Evolutionary conservation across 2,113 vertebrate genomes (phyloP).

Genomic region (Rhadina sibilatrix): DNA sequence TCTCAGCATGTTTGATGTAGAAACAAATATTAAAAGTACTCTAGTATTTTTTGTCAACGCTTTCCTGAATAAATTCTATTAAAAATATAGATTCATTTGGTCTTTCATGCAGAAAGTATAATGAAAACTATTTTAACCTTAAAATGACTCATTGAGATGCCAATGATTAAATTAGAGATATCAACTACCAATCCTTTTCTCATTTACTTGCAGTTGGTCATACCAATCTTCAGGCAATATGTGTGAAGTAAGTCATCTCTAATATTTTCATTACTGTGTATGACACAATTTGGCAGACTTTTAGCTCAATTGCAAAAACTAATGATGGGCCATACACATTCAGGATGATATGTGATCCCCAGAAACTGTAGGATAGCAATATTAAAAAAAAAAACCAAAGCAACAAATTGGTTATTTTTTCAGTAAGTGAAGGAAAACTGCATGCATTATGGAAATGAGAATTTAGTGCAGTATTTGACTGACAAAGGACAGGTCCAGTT

Average conservation of each 20-base stretch:
- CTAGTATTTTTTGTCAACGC: not conserved
- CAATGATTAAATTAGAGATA: slow-evolving; percentile 17
- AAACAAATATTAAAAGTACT: slow-evolving; percentile 4
- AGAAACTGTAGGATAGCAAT: not conserved
- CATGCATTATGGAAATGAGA: not conserved
- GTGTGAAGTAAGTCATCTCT: not conserved
- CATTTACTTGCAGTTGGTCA: not conserved
- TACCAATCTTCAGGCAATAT: not conserved
- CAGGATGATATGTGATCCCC: not conserved
- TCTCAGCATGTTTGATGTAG: not conserved
- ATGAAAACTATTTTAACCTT: not conserved
- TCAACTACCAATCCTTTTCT: not conserved
- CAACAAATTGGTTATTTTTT: not conserved
- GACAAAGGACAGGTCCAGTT: not conserved
- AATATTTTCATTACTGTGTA: not conserved
- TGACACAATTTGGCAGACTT: not conserved
- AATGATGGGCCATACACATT: not conserved
- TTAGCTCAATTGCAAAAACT: not conserved
- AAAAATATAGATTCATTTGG: not conserved
- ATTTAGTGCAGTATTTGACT: not conserved
- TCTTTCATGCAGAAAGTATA: not conserved
- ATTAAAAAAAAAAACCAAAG: not conserved
- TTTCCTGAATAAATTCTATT: not conserved
- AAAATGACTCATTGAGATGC: not conserved
- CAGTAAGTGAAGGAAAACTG: not conserved